Evolutionary conservation across 2,113 vertebrate genomes (phyloP).

Genomic region (Anthoscopus minutus): DNA sequence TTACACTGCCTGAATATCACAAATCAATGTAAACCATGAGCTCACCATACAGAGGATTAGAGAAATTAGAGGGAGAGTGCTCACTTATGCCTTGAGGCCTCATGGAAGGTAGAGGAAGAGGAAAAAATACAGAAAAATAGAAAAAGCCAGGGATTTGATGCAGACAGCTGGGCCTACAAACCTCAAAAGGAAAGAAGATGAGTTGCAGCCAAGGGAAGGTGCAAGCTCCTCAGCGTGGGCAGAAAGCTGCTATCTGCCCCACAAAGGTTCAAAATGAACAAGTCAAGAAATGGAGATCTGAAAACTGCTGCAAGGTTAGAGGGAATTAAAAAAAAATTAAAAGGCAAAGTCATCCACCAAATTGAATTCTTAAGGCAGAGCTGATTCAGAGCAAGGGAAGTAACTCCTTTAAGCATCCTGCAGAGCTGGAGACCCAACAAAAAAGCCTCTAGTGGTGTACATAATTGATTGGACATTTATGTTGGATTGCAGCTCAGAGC

Average conservation of each 20-base stretch:
- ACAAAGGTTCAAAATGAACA: not conserved
- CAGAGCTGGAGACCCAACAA: not conserved
- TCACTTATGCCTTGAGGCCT: not conserved
- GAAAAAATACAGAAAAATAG: not conserved
- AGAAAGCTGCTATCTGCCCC: not conserved
- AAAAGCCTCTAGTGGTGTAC: not conserved
- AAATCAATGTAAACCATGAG: not conserved
- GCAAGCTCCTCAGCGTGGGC: not conserved
- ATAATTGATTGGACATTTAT: not conserved
- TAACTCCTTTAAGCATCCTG: not conserved
- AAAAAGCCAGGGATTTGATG: not conserved
- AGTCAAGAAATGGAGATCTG: not conserved
- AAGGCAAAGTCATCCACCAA: not conserved
- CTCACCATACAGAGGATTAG: not conserved
- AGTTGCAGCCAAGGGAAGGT: not conserved
- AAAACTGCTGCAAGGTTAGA: not conserved
- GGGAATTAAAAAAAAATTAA: not conserved
- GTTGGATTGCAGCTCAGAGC: not conserved
- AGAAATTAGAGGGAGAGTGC: not conserved
- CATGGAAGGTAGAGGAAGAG: not conserved
- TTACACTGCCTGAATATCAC: not conserved
- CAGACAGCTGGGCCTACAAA: not conserved
- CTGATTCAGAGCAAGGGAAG: not conserved
- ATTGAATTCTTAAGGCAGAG: not conserved
- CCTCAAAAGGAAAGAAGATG: not conserved